A percentile compares a stretch with the other conserved stretches of the same genome.
phyloP scores from a whole-genome alignment of 2,113 vertebrate genomes.

The Capreolus pygargus region DNA sequence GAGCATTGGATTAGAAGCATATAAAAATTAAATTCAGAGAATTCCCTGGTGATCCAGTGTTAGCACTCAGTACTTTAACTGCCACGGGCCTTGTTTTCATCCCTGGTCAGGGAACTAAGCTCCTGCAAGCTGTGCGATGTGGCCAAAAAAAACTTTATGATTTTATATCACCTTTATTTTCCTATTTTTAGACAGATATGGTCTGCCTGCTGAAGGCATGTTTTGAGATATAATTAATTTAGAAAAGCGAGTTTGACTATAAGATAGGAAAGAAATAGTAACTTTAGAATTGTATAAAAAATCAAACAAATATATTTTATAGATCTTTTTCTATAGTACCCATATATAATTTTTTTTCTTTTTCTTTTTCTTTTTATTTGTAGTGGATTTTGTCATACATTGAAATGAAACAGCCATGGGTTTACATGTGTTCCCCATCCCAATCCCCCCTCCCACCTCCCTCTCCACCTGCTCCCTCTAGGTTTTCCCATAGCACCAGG shows the following conservation, averaged over 20 bases:
- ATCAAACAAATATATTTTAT: neutral
- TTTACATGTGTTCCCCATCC: too few species aligned
- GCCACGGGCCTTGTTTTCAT: neutral
- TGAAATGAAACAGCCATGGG: too few species aligned
- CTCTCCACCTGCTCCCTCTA: too few species aligned
- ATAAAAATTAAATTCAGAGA: neutral
- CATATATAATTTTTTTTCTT: neutral
- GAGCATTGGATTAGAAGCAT: neutral
- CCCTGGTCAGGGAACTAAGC: neutral
- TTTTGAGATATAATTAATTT: neutral
- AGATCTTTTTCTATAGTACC: neutral
- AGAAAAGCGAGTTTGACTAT: neutral
- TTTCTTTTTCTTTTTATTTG: too few species aligned
- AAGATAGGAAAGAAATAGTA: neutral
- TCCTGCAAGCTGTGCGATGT: neutral
- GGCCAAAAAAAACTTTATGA: neutral
- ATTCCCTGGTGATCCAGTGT: neutral
- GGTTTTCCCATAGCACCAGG: too few species aligned
- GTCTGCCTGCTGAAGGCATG: neutral
- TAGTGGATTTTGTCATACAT: too few species aligned
- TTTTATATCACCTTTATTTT: neutral
- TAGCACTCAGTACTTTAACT: neutral
- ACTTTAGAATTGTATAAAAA: neutral
- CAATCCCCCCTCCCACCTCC: too few species aligned
- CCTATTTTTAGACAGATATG: neutral